Percentiles rank a stretch among this genome's conserved stretches.
Conservation (phyloP, 2,113 vertebrate species). For the Amblyopsis rosae region DNA sequence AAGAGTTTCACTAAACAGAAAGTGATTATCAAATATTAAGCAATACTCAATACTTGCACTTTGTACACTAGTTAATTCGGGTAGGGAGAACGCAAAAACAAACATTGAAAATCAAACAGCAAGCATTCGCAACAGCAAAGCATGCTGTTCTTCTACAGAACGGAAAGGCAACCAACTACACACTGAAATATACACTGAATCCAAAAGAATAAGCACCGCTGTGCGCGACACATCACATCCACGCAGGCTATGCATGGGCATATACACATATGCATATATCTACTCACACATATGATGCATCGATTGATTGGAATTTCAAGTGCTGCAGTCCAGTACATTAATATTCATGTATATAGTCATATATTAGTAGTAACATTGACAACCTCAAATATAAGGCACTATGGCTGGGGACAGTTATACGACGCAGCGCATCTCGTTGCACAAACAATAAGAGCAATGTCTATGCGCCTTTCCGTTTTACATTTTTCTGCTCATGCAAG, state of each 20-base stretch:
- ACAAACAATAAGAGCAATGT: conserved; percentile 92
- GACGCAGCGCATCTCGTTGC: conserved; percentile 97
- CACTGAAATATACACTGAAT: conserved; percentile 88
- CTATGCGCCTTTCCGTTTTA: conserved; percentile 84
- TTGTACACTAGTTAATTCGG: conserved; percentile 89
- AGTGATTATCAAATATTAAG: conserved; percentile 92
- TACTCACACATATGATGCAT: conserved; percentile 80
- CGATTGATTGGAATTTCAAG: conserved; percentile 94
- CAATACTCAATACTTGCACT: conserved; percentile 87
- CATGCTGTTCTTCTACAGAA: conserved; percentile 82
- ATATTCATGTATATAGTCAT: conserved; percentile 78
- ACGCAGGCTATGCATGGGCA: conserved; percentile 76
- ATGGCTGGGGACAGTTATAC: conserved; percentile 98
- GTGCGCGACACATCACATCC: conserved; percentile 77
- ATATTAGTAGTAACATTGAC: conserved; percentile 98
- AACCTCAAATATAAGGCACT: conserved; percentile 99
- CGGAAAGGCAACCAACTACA: conserved; percentile 77
- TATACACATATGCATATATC: conserved; percentile 71
- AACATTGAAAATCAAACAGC: conserved; percentile 74
- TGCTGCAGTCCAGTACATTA: conserved; percentile 99
- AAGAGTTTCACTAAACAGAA: conserved; percentile 87
- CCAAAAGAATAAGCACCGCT: conserved; percentile 83
- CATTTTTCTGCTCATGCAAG: conserved; percentile 94
- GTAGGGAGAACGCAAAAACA: conserved; percentile 32
- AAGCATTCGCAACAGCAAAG: conserved; percentile 87